Base-by-base conservation (phyloP, 2,888 invertebrate species). In the Luperina nickerlii region DNA sequence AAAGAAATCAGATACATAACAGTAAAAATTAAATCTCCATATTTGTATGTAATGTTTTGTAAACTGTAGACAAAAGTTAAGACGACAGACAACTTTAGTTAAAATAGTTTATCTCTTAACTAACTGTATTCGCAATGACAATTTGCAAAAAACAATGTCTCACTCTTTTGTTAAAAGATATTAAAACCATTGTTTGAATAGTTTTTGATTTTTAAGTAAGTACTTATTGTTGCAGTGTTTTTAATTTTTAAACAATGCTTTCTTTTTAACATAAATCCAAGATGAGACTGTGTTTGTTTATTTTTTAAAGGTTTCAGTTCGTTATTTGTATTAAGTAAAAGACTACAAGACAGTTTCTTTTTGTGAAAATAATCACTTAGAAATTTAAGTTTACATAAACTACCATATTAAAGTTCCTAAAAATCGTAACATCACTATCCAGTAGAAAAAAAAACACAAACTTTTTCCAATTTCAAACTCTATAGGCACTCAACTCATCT, bases 71-170 rank as follows among this genome's bases (percentile, higher is more conserved):
- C 1, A 77, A 80, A 80, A 78, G 77, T 70, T 70, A 74, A 74
- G 81, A 72, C 69, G 67, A 78, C 74, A 79, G 74, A 27, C 11
- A 65, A 75, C 75, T 77, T 73, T n/a, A 71, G 51, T 76, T 76
- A 74, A 73, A 82, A 77, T 76, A 79, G 76, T 79, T 83, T 71
- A 74, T 81, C 72, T 82, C 54, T 62, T 54, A 76, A 75, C 62
- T 83, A 83, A 89, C 85, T 74, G 83, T 89, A 70, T 42, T 84
- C 85, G 78, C 62, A n/a, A 54, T 72, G 85, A 87, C 79, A 82
- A 80, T 83, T 76, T 82, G 48, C 60, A 73, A 72, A 77, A 80
- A 78, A 78, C 69, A 74, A 73, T 76, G 74, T 74, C 79, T 66
- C 65, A 70, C 24, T 75, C 78, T 86, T 82, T 84, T 86, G 78